phyloP scores from a whole-genome alignment of 2,113 vertebrate genomes.

The Saccopteryx bilineata region DNA sequence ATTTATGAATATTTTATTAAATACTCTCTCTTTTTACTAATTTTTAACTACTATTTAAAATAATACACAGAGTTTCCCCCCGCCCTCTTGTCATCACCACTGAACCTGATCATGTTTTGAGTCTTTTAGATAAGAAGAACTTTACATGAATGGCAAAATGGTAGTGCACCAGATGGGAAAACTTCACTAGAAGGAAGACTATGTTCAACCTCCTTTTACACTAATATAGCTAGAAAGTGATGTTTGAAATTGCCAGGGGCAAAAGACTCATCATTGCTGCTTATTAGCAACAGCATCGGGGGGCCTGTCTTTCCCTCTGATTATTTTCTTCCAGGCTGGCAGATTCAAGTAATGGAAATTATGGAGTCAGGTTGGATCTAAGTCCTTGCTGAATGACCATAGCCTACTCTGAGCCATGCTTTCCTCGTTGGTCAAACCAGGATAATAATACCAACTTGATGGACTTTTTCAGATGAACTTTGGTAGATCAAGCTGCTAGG shows the following conservation, averaged over 20 bases:
- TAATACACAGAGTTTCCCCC: background rate
- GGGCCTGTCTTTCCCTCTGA: background rate
- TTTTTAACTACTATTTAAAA: slow-evolving; percentile 42
- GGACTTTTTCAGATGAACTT: background rate
- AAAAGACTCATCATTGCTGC: background rate
- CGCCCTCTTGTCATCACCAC: background rate
- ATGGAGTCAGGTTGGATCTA: background rate
- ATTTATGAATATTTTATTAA: slow-evolving; percentile 27
- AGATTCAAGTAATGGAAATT: background rate
- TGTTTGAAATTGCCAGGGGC: background rate
- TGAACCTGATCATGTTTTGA: background rate
- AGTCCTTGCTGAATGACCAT: background rate
- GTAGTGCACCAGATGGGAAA: background rate
- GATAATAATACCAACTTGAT: background rate
- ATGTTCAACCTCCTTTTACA: background rate
- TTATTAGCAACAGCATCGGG: background rate
- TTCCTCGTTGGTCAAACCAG: background rate
- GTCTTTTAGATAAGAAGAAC: background rate
- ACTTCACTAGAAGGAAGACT: background rate
- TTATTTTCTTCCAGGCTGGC: background rate
- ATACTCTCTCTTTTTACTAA: background rate
- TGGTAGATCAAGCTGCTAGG: background rate
- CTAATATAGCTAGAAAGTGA: background rate
- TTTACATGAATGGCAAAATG: slow-evolving; percentile 17
- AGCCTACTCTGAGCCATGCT: background rate